Evolutionary conservation across 1,140 invertebrate genomes (phyloP).

Genomic region (Halotydeus destructor): DNA sequence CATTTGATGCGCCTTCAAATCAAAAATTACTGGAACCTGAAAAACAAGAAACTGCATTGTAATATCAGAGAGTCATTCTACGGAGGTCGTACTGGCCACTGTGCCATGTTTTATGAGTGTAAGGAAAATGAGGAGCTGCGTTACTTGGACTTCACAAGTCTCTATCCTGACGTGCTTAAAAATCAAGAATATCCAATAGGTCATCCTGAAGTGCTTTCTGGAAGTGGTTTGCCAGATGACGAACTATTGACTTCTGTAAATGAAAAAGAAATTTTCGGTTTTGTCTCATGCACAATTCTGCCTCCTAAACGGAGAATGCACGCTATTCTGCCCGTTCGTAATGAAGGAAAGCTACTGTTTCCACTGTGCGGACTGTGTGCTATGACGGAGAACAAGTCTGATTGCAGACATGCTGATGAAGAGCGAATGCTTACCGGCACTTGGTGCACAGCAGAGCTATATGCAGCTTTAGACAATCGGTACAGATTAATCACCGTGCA

Average conservation of each 20-base stretch:
- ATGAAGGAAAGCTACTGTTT: slow-evolving; percentile 14
- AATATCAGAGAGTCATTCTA: slow-evolving; percentile 20
- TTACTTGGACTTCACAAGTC: slow-evolving; percentile 21
- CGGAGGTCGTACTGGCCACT: slow-evolving; percentile 22
- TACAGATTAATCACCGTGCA: not conserved
- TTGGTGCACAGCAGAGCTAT: slow-evolving; percentile 15
- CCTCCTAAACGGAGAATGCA: slow-evolving; percentile 11
- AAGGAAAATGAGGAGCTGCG: slow-evolving; percentile 10
- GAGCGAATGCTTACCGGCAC: slow-evolving; percentile 22
- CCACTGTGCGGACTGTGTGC: slow-evolving; percentile 17
- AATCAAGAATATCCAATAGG: slow-evolving; percentile 19
- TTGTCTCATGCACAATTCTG: slow-evolving; percentile 17
- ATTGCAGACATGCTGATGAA: slow-evolving; percentile 19
- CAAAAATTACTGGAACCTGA: not conserved
- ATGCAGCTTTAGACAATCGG: not conserved
- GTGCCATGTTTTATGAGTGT: slow-evolving; percentile 16
- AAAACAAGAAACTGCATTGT: not conserved
- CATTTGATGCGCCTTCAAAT: not conserved
- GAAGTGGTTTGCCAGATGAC: no score
- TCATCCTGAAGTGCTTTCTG: slow-evolving; percentile 22
- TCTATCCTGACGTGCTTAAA: slow-evolving; percentile 21
- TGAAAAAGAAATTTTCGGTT: slow-evolving; percentile 16
- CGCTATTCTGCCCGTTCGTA: slow-evolving; percentile 16
- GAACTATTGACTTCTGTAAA: slow-evolving; percentile 7
- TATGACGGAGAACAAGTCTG: not conserved